phyloP scores from a whole-genome alignment of 1,140 invertebrate species.

The Drosophila azteca region DNA sequence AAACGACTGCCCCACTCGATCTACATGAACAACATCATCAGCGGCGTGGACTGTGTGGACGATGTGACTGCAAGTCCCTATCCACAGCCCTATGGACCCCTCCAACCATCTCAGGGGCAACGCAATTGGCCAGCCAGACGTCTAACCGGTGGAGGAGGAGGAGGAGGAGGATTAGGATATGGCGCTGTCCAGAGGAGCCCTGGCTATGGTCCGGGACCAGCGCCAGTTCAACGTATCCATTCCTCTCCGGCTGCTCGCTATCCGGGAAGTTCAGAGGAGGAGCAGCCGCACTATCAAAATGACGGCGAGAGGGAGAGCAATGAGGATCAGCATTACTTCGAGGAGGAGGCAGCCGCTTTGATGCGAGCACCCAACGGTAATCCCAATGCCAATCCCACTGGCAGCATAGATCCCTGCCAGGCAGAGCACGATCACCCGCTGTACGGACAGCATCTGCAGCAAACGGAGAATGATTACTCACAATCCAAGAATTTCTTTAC shows the following conservation, averaged over 20 bases:
- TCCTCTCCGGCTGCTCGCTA: not conserved
- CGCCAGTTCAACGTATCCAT: not conserved
- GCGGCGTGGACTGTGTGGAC: conserved; percentile 64
- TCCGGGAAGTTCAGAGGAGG: not conserved
- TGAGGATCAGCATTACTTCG: conserved; percentile 13
- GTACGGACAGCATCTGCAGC: not conserved
- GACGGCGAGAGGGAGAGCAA: conserved; percentile 28
- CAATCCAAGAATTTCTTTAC: conserved; percentile 48
- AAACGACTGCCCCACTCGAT: conserved; percentile 60
- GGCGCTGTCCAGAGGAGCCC: not conserved
- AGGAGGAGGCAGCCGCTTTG: conserved; percentile 1
- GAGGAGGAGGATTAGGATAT: no score
- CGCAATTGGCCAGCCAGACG: conserved; percentile 17
- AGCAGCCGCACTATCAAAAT: not conserved
- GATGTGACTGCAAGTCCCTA: conserved; percentile 12
- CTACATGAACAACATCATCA: conserved; percentile 68
- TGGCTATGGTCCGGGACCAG: not conserved
- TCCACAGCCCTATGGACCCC: not conserved
- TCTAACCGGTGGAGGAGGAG: not conserved
- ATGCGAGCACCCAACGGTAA: not conserved
- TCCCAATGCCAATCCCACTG: not conserved
- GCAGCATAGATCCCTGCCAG: conserved; percentile 56
- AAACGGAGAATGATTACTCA: conserved; percentile 2
- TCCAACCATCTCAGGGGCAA: not conserved
- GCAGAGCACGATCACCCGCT: conserved; percentile 37